phyloP scores from a whole-genome alignment of 2,113 vertebrate species.

The Phalacrocorax pelagicus region DNA sequence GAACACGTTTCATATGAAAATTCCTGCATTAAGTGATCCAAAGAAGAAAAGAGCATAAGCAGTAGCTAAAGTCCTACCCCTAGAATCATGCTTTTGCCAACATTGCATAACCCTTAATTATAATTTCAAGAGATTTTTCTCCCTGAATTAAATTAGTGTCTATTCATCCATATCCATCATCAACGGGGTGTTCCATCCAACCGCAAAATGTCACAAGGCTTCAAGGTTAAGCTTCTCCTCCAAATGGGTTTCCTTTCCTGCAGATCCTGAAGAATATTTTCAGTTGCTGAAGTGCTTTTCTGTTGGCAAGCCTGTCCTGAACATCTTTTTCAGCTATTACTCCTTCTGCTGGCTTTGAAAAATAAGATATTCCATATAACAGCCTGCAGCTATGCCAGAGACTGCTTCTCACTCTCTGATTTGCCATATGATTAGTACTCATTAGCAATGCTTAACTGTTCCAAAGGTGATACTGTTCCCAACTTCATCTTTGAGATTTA shows the following conservation, averaged over 20 bases:
- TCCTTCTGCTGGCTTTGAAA: slow-evolving; percentile 7
- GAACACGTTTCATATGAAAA: neutral
- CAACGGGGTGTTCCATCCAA: fast-evolving
- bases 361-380: neutral
- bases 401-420: slow-evolving; percentile 12
- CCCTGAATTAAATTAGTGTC: neutral
- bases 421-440: slow-evolving; percentile 42
- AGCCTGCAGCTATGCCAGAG: slow-evolving; percentile 13
- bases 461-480: neutral
- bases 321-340: slow-evolving; percentile 17
- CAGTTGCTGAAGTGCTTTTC: neutral
- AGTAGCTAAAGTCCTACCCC: neutral
- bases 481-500: neutral
- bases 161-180: neutral
- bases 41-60: neutral
- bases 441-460: slow-evolving; percentile 13
- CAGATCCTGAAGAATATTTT: neutral
- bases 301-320: neutral
- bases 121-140: neutral
- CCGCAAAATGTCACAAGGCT: neutral
- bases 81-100: neutral
- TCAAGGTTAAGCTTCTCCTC: neutral
- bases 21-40: neutral
- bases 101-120: neutral
- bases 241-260: neutral